Base-by-base conservation (phyloP, 2,113 vertebrate species). In the Hydropotes inermis region DNA sequence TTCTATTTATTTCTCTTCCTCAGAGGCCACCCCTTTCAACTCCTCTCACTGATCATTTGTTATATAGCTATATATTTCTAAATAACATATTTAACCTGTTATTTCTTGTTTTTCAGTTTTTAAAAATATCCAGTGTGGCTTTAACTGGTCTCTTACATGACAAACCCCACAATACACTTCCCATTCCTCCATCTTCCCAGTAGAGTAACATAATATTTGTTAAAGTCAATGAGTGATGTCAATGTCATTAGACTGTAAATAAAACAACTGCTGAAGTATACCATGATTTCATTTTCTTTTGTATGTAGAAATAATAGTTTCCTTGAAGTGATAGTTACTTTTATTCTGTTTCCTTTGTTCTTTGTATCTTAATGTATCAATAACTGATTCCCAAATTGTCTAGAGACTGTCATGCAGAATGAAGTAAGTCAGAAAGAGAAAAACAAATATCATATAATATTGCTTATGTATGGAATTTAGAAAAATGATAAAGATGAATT, bases 71-170 rank as follows among this genome's bases (percentile, higher is more conserved):
- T 6, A 50, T 83, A 39, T 61, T 81, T 89, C 8, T 64, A 81
- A 95, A 86, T 89, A 89, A 43, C 6, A 30, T 82, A 61, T 52
- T 91, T 95, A 54, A 3, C n/a, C 11, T 45, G 52, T 50, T 94
- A 30, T 84, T 91, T 96, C 50, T 70, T 95, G 25, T 39, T 85
- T 94, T 94, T 89, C 1, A 39, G 7, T 79, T 94, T 94, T 82
- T 52, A 28, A 61, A 97, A 94, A 60, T 64, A 54, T 58, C 14
- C 50, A 67, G 3, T 60, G 27, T 70, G 12, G 23, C 43, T 43
- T 81, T 74, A 50, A 19, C 43, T 60, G 19, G 5, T 55, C 9
- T 55, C 36, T 55, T 82, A 52, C 11, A 33, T 12, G 6, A 4
- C 27, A 74, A 93, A 43, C 9, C 52, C 16, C 16, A 8, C 57